Conservation (phyloP, 2,888 invertebrate species). For the Dexiosoma caninum region DNA sequence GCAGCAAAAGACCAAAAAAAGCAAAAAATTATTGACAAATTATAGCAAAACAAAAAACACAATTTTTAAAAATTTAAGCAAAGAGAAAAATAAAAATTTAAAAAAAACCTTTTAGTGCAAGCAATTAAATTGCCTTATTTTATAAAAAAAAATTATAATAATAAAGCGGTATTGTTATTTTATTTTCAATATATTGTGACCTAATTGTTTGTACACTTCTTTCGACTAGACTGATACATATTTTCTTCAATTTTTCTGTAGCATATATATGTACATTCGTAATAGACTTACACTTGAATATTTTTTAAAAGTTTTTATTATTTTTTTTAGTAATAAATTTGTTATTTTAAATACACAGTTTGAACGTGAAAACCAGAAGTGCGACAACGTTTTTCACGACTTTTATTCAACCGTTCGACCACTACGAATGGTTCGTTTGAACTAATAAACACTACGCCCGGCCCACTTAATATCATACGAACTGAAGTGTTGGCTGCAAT, state of each 20-base stretch:
- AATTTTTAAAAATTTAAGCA: not conserved
- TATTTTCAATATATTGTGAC: slow-evolving; percentile 12
- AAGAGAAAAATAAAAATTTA: not conserved
- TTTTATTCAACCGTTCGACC: not conserved
- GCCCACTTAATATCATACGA: slow-evolving; percentile 47
- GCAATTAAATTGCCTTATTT: not conserved
- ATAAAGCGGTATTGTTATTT: not conserved
- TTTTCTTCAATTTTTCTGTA: not conserved
- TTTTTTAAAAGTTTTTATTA: not conserved
- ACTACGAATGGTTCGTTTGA: slow-evolving; percentile 10
- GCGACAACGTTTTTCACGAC: slow-evolving; percentile 12
- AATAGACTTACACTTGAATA: slow-evolving; percentile 14
- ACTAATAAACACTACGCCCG: slow-evolving; percentile 49
- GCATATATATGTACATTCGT: not conserved
- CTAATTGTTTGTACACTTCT: not conserved
- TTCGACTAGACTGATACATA: slow-evolving; percentile 13
- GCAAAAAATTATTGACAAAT: not conserved
- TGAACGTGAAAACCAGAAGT: not conserved
- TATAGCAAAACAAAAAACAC: not conserved
- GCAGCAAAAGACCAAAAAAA: not conserved
- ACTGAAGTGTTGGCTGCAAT: slow-evolving; percentile 6
- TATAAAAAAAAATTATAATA: not conserved
- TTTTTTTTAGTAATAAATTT: not conserved
- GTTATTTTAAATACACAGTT: not conserved
- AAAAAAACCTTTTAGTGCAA: not conserved